Percentiles rank a stretch among this genome's conserved stretches.
Evolutionary conservation across 2,888 invertebrate genomes (phyloP).

Genomic region (Gerris lacustris): DNA sequence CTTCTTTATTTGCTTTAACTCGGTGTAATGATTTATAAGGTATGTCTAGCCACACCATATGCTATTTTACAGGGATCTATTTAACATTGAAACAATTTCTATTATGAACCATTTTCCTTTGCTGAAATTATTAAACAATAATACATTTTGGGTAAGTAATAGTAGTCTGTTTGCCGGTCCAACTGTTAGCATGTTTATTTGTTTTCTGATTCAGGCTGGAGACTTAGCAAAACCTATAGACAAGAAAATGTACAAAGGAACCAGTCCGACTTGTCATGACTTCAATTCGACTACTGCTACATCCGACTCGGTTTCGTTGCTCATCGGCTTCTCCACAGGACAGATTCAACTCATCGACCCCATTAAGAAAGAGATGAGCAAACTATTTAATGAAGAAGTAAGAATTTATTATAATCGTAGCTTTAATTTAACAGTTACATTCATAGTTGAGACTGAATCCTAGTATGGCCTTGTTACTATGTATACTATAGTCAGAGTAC

Average conservation of each 20-base stretch:
- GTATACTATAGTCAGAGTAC: background rate
- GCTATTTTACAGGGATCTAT: too few species aligned
- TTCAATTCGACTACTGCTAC: conserved; percentile 79
- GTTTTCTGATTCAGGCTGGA: conserved; percentile 38
- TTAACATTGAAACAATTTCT: too few species aligned
- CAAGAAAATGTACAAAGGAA: conserved; percentile 96
- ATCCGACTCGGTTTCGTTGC: conserved; percentile 70
- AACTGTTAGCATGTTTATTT: conserved; percentile 21
- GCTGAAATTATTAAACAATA: too few species aligned
- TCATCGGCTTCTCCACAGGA: conserved; percentile 96
- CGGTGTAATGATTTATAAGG: too few species aligned
- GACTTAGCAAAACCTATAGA: conserved; percentile 94
- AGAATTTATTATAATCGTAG: conserved; percentile 30
- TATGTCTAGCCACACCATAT: too few species aligned
- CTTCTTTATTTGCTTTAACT: too few species aligned
- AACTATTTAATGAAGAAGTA: conserved; percentile 96
- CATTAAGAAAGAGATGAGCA: conserved; percentile 88
- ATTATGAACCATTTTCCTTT: too few species aligned
- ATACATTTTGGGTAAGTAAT: too few species aligned
- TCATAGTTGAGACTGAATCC: too few species aligned
- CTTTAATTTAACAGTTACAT: too few species aligned
- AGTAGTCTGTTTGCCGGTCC: too few species aligned
- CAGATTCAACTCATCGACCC: conserved; percentile 97
- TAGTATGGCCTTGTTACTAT: background rate
- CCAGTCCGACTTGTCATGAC: conserved; percentile 97